Percentiles rank a stretch among this genome's conserved stretches.
phyloP scores from a whole-genome alignment of 2,888 invertebrate species.

The Cerceris ruficornis region DNA sequence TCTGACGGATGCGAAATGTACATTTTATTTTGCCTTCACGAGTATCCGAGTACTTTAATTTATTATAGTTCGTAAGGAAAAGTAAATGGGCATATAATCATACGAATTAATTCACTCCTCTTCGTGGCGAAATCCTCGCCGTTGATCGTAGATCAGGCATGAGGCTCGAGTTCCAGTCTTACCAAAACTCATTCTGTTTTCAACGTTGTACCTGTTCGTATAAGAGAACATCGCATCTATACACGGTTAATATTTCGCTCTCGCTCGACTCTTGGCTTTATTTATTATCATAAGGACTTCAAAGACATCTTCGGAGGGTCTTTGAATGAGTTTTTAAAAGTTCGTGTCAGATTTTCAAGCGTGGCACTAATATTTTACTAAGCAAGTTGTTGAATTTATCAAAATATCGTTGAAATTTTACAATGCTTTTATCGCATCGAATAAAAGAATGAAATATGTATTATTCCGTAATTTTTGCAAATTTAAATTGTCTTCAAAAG shows the following conservation, averaged over 20 bases:
- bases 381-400: too few relatives aligned
- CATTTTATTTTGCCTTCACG: slow-evolving; percentile 34
- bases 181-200: slow-evolving; percentile 29
- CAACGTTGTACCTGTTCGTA: slow-evolving; percentile 51
- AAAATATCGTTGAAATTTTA: too few relatives aligned
- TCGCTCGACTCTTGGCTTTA: background rate
- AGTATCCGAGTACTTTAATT: slow-evolving; percentile 57
- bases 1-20: slow-evolving; percentile 37
- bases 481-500: too few relatives aligned
- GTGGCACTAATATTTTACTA: too few relatives aligned
- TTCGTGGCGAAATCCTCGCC: slow-evolving; percentile 12
- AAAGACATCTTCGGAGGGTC: background rate
- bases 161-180: slow-evolving; percentile 37
- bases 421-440: too few relatives aligned
- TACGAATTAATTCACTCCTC: slow-evolving; percentile 33
- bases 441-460: too few relatives aligned
- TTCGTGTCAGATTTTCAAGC: background rate
- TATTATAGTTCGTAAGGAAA: slow-evolving; percentile 61
- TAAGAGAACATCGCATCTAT: slow-evolving; percentile 14
- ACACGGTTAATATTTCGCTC: slow-evolving; percentile 5
- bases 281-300: background rate
- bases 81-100: slow-evolving; percentile 41
- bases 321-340: background rate
- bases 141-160: slow-evolving; percentile 22
- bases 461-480: too few relatives aligned